Evolutionary conservation across 2,888 invertebrate species (phyloP).

Genomic region (Chelonus formosanus): DNA sequence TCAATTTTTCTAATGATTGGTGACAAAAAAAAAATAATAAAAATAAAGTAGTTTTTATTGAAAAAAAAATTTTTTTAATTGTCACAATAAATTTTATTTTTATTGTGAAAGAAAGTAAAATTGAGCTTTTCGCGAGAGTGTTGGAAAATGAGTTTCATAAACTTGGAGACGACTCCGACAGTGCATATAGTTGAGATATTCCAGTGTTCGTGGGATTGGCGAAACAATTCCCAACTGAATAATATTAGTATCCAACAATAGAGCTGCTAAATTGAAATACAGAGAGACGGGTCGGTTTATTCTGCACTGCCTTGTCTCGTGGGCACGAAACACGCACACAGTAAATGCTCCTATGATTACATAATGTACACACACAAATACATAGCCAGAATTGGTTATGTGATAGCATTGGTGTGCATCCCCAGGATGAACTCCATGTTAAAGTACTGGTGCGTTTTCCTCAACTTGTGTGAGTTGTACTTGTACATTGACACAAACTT

Average conservation of each 20-base stretch:
- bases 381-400: constrained; percentile 10
- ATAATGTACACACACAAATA: constrained; percentile 14
- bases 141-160: too few relatives aligned
- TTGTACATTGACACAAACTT: too few relatives aligned
- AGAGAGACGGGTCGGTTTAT: constrained; percentile 40
- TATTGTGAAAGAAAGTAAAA: constrained; percentile 8
- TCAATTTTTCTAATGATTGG: too few relatives aligned
- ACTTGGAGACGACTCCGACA: background rate
- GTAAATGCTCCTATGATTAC: constrained; percentile 28
- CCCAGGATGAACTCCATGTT: background rate
- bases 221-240: constrained; percentile 62
- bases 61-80: constrained; percentile 2
- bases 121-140: background rate
- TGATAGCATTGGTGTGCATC: constrained; percentile 34
- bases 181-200: background rate
- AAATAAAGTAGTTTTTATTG: too few relatives aligned
- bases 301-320: constrained; percentile 4
- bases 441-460: constrained; percentile 28
- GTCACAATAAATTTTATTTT: background rate
- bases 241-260: constrained; percentile 63
- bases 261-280: constrained; percentile 62
- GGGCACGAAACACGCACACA: constrained; percentile 11
- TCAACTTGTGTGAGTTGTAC: constrained; percentile 31
- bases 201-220: constrained; percentile 13
- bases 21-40: too few relatives aligned